Base-by-base conservation (phyloP, 2,113 vertebrate species). In the Emydura subglobosa region DNA sequence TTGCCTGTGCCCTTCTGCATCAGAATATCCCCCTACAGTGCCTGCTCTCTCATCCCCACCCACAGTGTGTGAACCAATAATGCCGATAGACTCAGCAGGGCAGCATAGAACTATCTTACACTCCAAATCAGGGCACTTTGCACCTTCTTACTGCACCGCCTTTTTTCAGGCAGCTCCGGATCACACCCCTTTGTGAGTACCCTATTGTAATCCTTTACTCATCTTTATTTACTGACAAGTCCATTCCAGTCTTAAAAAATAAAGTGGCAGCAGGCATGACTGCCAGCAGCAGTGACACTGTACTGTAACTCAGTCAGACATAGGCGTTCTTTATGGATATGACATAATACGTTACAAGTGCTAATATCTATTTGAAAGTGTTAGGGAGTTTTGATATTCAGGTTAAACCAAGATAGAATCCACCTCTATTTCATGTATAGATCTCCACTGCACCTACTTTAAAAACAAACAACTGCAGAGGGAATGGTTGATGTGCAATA, bases 51-150 rank as follows among this genome's bases (percentile, higher is more conserved):
- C 31, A 42, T 25, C 68, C 7, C 0, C 14, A 25, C 0, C 44
- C 51, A 25, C 34, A 0, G 9, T 2, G 12, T 5, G 4, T 11
- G 8, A 7, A 44, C 80, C 50, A 25, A 13, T 0, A 4, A 25
- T 12, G 4, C 29, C 3, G 0, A 0, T 5, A 3, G 4, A 34
- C 7, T 29, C 9, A 72, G 1, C 1, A 0, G 1, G 7, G 2
- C 25, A 27, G 2, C 61, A 59, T 5, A 8, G 4, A 0, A 3
- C 7, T 1, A 25, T 0, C 39, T 8, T 3, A 72, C n/a, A 72
- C 17, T 19, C 65, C 19, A 72, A 72, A 72, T 72, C 39, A 27
- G 53, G 22, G 83, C 29, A 54, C 59, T 59, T 47, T 42, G 17
- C 3, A 80, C 34, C 1, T 87, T 92, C 49, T 81, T 2, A 79